These are phyloP conservation scores for Nycticryphes semicollaris DNA, from an alignment of 2,113 vertebrate genomes.

Conservation along the genomic window DNA sequence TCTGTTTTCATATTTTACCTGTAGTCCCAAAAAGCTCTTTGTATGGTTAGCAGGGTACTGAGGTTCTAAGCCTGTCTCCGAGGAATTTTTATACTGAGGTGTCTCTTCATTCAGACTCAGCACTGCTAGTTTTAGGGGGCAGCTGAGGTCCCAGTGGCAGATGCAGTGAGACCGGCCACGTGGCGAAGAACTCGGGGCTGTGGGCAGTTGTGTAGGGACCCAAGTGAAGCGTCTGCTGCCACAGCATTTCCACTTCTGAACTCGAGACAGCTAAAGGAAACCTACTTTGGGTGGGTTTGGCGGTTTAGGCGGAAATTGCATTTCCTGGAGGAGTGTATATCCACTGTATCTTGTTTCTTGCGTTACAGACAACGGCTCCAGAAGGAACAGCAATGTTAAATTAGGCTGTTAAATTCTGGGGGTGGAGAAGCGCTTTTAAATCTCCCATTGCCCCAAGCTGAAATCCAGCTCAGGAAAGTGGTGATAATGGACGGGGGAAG, in stretches of 20 bases:
- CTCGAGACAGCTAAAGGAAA: not conserved
- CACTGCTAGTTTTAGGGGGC: not conserved
- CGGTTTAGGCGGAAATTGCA: not conserved
- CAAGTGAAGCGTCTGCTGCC: not conserved
- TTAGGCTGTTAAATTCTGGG: not conserved
- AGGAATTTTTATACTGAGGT: not conserved
- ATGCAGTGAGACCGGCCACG: not conserved
- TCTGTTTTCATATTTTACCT: not conserved
- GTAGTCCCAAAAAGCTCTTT: not conserved
- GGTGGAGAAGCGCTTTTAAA: not conserved
- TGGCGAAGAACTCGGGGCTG: not conserved
- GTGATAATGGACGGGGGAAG: not conserved
- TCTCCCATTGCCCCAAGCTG: not conserved
- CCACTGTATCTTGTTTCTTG: not conserved
- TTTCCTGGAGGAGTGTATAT: not conserved
- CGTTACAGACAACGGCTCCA: not conserved
- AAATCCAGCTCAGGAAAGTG: not conserved
- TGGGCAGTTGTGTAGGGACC: not conserved
- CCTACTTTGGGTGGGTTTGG: not conserved
- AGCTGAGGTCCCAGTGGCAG: not conserved
- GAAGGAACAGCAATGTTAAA: not conserved
- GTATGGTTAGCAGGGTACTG: accelerated
- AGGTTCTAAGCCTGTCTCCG: not conserved
- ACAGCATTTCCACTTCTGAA: not conserved
- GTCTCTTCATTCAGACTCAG: not conserved